A percentile compares a stretch with the other conserved stretches of the same genome.
Evolutionary conservation across 2,113 vertebrate genomes (phyloP).

Genomic region (Hemiscyllium ocellatum): DNA sequence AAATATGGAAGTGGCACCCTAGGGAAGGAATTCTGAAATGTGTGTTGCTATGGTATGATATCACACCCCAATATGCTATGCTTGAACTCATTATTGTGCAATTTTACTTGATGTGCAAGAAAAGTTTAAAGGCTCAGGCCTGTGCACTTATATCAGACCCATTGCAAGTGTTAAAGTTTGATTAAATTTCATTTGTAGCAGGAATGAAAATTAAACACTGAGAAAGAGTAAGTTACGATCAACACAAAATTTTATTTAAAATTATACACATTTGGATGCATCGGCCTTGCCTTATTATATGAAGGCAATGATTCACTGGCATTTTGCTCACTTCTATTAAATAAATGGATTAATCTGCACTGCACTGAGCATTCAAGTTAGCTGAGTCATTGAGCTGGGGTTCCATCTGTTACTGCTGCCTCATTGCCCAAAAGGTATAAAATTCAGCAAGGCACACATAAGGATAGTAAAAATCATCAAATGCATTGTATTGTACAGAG

Average conservation of each 20-base stretch:
- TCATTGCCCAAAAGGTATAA: background rate
- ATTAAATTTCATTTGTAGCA: background rate
- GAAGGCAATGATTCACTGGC: background rate
- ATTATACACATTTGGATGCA: background rate
- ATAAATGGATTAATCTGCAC: constrained; percentile 26
- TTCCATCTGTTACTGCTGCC: background rate
- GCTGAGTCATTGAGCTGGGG: constrained; percentile 28
- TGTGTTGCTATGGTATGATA: background rate
- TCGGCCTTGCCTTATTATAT: background rate
- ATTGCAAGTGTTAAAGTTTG: background rate
- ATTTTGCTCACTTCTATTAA: constrained; percentile 8
- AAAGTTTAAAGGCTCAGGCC: background rate
- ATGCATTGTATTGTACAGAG: background rate
- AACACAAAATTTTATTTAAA: constrained; percentile 14
- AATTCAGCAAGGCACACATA: background rate
- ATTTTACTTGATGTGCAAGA: background rate
- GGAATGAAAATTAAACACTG: background rate
- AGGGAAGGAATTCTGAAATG: background rate
- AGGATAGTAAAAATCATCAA: background rate
- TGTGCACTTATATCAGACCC: background rate
- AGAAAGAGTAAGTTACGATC: background rate
- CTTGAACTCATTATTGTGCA: background rate
- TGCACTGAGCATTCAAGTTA: background rate
- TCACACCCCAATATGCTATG: background rate
- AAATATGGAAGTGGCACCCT: background rate